Conservation (phyloP, 2,113 vertebrate species). For the cat (Felis catus) region DNA sequence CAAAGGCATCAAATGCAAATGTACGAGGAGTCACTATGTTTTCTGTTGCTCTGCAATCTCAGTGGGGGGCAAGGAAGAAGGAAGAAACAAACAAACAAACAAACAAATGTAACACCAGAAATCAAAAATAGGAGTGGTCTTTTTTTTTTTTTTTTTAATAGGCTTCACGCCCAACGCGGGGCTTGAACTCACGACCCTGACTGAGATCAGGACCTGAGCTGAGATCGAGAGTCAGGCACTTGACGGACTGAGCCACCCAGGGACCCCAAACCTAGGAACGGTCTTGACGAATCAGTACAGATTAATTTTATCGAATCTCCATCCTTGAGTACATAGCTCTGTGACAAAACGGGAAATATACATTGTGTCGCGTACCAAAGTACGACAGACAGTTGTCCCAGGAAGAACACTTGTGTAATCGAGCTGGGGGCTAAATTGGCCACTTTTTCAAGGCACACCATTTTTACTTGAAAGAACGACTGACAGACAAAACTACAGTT, state of each 20-base stretch:
- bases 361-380: neutral
- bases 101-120: neutral
- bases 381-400: neutral
- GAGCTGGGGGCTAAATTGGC: neutral
- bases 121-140: neutral
- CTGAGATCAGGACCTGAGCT: neutral
- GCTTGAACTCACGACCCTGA: neutral
- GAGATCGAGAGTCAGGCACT: neutral
- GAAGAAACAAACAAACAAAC: neutral
- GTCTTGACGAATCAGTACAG: neutral
- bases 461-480: neutral
- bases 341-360: neutral
- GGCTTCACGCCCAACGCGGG: neutral
- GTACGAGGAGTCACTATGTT: no score
- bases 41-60: neutral
- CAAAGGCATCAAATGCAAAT: no score
- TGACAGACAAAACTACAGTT: constrained; percentile 6
- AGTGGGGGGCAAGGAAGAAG: no score
- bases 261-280: neutral
- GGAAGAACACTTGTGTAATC: neutral
- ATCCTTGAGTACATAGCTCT: neutral
- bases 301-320: neutral
- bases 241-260: neutral
- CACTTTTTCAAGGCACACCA: neutral
- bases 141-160: neutral